These are phyloP conservation scores for Lucifuga dentata DNA, from an alignment of 2,113 vertebrate genomes.

Conservation along the genomic window DNA sequence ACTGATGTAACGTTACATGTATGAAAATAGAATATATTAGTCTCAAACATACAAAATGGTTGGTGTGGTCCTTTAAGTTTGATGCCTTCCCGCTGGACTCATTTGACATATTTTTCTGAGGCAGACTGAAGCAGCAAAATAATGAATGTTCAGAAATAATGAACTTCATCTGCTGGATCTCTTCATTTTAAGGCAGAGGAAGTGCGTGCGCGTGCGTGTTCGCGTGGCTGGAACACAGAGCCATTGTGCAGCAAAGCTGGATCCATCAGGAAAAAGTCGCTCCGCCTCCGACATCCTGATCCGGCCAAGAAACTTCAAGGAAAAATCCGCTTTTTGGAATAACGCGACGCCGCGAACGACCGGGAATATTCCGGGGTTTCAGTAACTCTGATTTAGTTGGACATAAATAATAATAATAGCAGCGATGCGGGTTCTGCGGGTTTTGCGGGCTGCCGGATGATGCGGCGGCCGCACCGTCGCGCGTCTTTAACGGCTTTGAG, in stretches of 20 bases:
- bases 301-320: conserved; percentile 58
- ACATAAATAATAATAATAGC: conserved; percentile 2
- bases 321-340: conserved; percentile 21
- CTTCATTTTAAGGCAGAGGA: conserved; percentile 55
- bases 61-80: too few relatives aligned
- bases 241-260: conserved; percentile 58
- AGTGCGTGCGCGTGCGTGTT: conserved; percentile 5
- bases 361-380: too few relatives aligned
- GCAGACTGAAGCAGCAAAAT: too few relatives aligned
- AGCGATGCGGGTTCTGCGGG: conserved; percentile 43
- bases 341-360: not conserved
- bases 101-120: too few relatives aligned
- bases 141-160: too few relatives aligned
- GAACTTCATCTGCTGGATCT: too few relatives aligned
- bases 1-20: too few relatives aligned
- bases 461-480: conserved; percentile 57
- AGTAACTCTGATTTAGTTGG: conserved; percentile 9
- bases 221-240: conserved; percentile 47
- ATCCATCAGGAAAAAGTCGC: conserved; percentile 60
- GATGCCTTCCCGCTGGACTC: too few relatives aligned
- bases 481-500: conserved; percentile 57
- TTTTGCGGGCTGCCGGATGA: conserved; percentile 51
- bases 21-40: too few relatives aligned
- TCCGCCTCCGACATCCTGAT: conserved; percentile 75
- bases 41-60: too few relatives aligned